phyloP scores from a whole-genome alignment of 2,888 invertebrate genomes.

The Rosalia funebris region DNA sequence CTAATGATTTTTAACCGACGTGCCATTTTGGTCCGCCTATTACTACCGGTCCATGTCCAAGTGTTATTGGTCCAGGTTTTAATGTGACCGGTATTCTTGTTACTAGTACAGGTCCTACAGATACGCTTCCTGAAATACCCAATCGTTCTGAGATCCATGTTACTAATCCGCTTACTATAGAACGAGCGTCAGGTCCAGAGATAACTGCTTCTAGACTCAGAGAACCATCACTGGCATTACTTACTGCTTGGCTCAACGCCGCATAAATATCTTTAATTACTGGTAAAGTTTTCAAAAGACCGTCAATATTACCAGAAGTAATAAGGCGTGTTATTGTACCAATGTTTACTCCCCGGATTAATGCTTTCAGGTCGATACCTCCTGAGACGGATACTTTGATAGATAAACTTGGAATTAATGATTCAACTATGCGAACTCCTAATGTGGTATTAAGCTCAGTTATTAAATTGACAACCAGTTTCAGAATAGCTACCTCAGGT shows the following conservation, averaged over 20 bases:
- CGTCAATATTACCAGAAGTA: slow-evolving; percentile 13
- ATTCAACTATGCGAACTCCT: slow-evolving; percentile 34
- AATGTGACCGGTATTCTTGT: not conserved
- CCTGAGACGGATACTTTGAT: not conserved
- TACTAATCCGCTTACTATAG: slow-evolving; percentile 7
- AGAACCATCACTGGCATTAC: slow-evolving; percentile 15
- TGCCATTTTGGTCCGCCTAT: too few relatives aligned
- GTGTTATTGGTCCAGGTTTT: not conserved
- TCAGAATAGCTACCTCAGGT: slow-evolving; percentile 30
- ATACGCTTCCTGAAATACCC: not conserved
- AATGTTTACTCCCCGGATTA: slow-evolving; percentile 27
- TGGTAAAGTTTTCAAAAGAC: slow-evolving; percentile 29
- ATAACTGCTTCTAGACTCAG: slow-evolving; percentile 19
- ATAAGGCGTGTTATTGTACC: slow-evolving; percentile 16
- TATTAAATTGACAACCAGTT: slow-evolving; percentile 31
- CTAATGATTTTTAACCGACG: too few relatives aligned
- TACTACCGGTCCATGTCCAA: not conserved
- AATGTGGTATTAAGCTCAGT: slow-evolving; percentile 16
- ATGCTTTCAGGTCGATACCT: slow-evolving; percentile 6
- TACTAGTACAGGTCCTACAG: not conserved
- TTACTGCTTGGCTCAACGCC: slow-evolving; percentile 23
- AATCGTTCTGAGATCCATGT: slow-evolving; percentile 20
- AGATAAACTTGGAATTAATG: not conserved
- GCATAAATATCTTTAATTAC: slow-evolving; percentile 27
- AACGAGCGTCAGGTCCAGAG: not conserved